phyloP scores from a whole-genome alignment of 2,797 vertebrate genomes.

The Enoplosus armatus region DNA sequence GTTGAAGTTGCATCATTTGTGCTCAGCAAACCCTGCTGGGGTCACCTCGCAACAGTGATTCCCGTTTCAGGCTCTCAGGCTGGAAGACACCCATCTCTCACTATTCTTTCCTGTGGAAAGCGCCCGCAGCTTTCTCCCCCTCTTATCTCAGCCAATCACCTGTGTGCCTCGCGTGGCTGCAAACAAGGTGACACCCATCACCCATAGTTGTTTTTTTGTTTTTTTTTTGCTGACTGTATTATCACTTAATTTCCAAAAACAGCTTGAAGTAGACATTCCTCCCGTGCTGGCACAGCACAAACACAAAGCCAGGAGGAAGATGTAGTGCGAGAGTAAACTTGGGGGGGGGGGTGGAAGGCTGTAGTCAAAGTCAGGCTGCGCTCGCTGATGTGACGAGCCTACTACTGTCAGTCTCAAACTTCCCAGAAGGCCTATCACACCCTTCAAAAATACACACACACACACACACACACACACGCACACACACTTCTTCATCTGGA shows the following conservation, averaged over 20 bases:
- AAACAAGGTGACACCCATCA: slow-evolving; percentile 5
- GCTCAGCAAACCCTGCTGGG: slow-evolving; percentile 14
- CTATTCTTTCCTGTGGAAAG: slow-evolving; percentile 1
- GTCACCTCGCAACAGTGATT: slow-evolving; percentile 27
- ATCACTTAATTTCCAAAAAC: slow-evolving; percentile 29
- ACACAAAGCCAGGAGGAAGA: slow-evolving; percentile 19
- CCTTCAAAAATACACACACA: not conserved
- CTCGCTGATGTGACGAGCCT: slow-evolving; percentile 33
- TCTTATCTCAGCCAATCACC: slow-evolving; percentile 1
- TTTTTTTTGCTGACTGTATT: slow-evolving; percentile 44
- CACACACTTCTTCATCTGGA: slow-evolving; percentile 7
- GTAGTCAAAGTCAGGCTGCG: slow-evolving; percentile 15
- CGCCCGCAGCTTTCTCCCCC: not conserved
- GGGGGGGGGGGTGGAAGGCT: slow-evolving; percentile 6
- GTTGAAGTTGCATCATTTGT: slow-evolving; percentile 33
- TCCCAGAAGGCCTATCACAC: slow-evolving; percentile 30
- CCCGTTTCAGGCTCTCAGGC: slow-evolving; percentile 7
- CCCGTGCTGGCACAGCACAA: slow-evolving; percentile 42
- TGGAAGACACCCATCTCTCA: slow-evolving; percentile 13
- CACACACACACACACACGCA: not conserved
- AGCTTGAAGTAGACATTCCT: slow-evolving; percentile 41
- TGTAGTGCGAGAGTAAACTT: slow-evolving; percentile 19
- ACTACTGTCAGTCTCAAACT: slow-evolving; percentile 24
- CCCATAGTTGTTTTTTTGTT: slow-evolving; percentile 7
- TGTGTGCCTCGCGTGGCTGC: not conserved